Percentiles rank a stretch among this genome's conserved stretches.
phyloP scores from a whole-genome alignment of 2,888 invertebrate species.

The Disparrhopalites patrizii region DNA sequence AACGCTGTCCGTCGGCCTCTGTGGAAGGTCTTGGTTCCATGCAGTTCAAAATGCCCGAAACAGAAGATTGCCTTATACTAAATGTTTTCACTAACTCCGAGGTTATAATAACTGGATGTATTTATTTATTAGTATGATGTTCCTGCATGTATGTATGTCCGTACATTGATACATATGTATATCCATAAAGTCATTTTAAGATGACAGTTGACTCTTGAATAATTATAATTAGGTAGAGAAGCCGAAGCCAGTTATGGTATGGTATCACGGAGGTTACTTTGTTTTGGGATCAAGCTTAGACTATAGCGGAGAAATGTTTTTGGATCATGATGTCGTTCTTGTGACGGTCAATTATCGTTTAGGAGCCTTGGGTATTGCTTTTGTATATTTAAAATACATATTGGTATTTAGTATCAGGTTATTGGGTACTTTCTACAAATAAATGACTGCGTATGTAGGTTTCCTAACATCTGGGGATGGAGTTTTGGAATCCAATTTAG shows the following conservation, averaged over 20 bases:
- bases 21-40: neutral
- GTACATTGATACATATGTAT: too few species aligned
- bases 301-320: slow-evolving; percentile 5
- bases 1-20: neutral
- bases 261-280: slow-evolving; percentile 12
- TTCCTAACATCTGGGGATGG: slow-evolving; percentile 15
- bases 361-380: slow-evolving; percentile 7
- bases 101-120: neutral
- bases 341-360: slow-evolving; percentile 13
- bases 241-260: slow-evolving; percentile 8
- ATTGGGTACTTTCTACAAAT: neutral
- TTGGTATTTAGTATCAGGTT: neutral
- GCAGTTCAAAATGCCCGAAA: neutral
- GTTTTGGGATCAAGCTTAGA: neutral
- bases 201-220: too few species aligned
- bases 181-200: neutral
- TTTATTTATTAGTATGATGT: neutral
- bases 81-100: slow-evolving; percentile 2
- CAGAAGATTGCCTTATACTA: slow-evolving; percentile 8
- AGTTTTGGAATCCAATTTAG: slow-evolving; percentile 4
- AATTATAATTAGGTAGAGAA: too few species aligned
- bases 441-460: neutral
- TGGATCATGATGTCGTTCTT: slow-evolving; percentile 11
- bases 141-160: too few species aligned
- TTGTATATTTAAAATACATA: neutral